phyloP scores from a whole-genome alignment of 2,113 vertebrate species.

The Anarrhichthys ocellatus region DNA sequence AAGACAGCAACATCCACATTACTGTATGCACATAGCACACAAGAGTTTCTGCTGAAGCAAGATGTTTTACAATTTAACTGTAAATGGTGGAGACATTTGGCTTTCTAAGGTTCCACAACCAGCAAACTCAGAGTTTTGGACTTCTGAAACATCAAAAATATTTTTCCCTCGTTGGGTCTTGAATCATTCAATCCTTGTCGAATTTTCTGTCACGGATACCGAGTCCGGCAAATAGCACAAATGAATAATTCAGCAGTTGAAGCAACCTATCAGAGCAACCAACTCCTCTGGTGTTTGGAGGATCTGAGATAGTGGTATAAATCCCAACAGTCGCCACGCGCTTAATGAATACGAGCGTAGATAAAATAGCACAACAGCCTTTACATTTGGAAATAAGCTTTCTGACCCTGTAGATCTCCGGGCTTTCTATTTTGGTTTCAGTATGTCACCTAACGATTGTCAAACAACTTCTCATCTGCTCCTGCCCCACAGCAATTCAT shows the following conservation, averaged over 20 bases:
- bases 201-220: conserved; percentile 9
- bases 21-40: not conserved
- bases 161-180: conserved; percentile 20
- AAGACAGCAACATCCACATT: not conserved
- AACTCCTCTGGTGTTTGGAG: conserved; percentile 53
- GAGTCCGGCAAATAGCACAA: conserved; percentile 42
- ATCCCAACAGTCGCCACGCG: conserved; percentile 35
- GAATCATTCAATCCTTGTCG: conserved; percentile 32
- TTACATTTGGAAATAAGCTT: conserved; percentile 46
- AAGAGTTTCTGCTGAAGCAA: not conserved
- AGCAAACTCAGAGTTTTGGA: conserved; percentile 1
- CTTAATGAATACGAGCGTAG: conserved; percentile 61
- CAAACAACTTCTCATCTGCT: conserved; percentile 1
- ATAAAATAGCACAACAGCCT: conserved; percentile 56
- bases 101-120: not conserved
- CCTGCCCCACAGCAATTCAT: not conserved
- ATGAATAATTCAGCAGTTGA: conserved; percentile 72
- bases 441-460: not conserved
- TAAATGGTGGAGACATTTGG: not conserved
- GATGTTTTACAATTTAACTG: too few species aligned
- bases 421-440: conserved; percentile 23
- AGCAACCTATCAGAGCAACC: conserved; percentile 47
- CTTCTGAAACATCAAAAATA: conserved; percentile 18
- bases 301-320: conserved; percentile 46
- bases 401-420: conserved; percentile 43